A percentile compares a stretch with the other conserved stretches of the same genome.
Conservation (phyloP, 2,797 vertebrate species). For the Lepilemur septentrionalis region DNA sequence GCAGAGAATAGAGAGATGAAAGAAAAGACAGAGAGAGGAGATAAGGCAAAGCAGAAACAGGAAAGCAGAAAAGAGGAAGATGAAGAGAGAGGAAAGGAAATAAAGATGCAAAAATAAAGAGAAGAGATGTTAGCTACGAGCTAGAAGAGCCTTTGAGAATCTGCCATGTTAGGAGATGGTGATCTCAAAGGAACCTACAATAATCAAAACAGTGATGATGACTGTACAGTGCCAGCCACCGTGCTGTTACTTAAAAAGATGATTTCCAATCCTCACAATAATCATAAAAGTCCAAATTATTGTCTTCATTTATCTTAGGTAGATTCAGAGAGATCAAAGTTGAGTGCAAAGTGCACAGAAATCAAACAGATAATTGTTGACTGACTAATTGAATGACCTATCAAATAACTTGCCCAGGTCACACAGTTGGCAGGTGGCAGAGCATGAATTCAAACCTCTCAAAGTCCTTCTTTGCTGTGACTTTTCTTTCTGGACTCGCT, state of each 20-base stretch:
- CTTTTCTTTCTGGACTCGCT: background rate
- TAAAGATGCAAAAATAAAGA: background rate
- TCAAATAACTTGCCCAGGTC: background rate
- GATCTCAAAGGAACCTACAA: background rate
- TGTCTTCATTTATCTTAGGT: background rate
- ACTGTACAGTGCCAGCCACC: background rate
- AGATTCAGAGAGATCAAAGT: background rate
- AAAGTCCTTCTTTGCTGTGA: background rate
- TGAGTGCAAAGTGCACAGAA: background rate
- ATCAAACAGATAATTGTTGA: background rate
- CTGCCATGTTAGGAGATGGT: background rate
- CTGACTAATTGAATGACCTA: background rate
- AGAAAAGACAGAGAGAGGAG: background rate
- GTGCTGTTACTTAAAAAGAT: background rate
- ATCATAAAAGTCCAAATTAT: background rate
- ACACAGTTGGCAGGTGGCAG: background rate
- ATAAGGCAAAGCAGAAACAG: background rate
- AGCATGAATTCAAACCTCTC: background rate
- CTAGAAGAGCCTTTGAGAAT: background rate
- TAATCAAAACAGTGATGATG: background rate
- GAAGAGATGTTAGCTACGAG: background rate
- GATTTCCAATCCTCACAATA: background rate
- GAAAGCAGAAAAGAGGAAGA: background rate
- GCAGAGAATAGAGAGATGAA: background rate
- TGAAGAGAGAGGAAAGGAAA: background rate